Evolutionary conservation across 2,113 vertebrate genomes (phyloP).

Genomic region (Eolophus roseicapilla): DNA sequence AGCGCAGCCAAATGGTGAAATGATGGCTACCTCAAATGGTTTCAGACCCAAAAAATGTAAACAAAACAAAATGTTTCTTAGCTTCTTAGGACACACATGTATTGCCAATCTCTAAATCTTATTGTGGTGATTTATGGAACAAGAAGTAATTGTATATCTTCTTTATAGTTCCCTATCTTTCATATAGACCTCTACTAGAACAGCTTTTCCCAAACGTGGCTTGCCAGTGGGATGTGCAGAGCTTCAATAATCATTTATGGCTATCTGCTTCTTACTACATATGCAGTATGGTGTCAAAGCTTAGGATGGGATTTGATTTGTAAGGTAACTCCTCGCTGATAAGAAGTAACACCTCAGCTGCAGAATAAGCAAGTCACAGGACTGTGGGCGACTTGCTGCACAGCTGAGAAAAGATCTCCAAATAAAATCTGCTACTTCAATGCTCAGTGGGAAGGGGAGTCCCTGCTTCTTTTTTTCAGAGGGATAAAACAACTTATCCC

Average conservation of each 20-base stretch:
- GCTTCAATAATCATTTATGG: not conserved
- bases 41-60: not conserved
- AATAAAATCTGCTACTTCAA: not conserved
- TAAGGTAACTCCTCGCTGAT: not conserved
- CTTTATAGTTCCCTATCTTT: not conserved
- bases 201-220: not conserved
- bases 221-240: not conserved
- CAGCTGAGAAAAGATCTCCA: not conserved
- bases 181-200: not conserved
- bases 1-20: not conserved
- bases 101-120: not conserved
- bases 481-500: not conserved
- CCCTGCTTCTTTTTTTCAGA: not conserved
- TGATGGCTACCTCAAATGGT: not conserved
- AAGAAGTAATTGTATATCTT: not conserved
- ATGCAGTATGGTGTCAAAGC: not conserved
- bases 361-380: not conserved
- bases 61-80: not conserved
- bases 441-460: not conserved
- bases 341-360: not conserved
- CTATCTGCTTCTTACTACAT: not conserved
- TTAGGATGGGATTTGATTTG: not conserved
- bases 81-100: not conserved
- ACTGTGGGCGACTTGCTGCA: rapidly evolving
- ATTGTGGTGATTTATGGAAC: not conserved